Conservation (phyloP, 2,888 invertebrate genomes). For the Anorthoa munda region DNA sequence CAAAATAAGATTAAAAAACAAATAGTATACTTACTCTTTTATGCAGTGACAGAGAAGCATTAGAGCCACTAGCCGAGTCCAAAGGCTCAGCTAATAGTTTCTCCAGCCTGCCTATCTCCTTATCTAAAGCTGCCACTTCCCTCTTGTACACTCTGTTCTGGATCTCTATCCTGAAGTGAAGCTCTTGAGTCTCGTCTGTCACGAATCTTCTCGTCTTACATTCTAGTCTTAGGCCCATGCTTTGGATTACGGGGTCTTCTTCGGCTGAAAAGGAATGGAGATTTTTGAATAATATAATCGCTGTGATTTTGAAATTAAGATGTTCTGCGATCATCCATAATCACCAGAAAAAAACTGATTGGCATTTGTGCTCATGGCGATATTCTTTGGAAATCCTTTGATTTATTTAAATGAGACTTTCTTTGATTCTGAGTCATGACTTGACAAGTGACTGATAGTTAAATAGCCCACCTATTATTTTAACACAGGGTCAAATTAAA, state of each 20-base stretch:
- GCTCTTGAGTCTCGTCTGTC: slow-evolving; percentile 95
- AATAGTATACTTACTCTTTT: slow-evolving; percentile 74
- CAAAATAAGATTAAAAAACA: no score
- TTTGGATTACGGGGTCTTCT: slow-evolving; percentile 96
- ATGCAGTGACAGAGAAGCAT: slow-evolving; percentile 86
- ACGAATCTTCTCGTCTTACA: slow-evolving; percentile 96
- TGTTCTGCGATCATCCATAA: not conserved
- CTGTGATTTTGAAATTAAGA: not conserved
- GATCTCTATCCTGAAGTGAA: slow-evolving; percentile 96
- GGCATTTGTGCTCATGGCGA: not conserved
- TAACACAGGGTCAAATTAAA: not conserved
- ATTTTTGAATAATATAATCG: not conserved
- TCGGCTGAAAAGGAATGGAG: slow-evolving; percentile 86
- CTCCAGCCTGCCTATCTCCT: slow-evolving; percentile 94
- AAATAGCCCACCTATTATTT: not conserved
- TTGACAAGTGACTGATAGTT: no score
- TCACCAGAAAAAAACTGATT: not conserved
- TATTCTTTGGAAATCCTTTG: no score
- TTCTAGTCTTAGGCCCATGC: slow-evolving; percentile 96
- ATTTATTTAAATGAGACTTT: no score
- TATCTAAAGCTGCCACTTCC: slow-evolving; percentile 95
- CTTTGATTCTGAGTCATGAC: no score
- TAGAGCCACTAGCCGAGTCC: slow-evolving; percentile 86
- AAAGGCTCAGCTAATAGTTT: slow-evolving; percentile 92
- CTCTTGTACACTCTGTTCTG: slow-evolving; percentile 97